These are phyloP conservation scores for Brachionus paranguensis DNA, from an alignment of 1,140 invertebrate genomes.

Conservation along the genomic window DNA sequence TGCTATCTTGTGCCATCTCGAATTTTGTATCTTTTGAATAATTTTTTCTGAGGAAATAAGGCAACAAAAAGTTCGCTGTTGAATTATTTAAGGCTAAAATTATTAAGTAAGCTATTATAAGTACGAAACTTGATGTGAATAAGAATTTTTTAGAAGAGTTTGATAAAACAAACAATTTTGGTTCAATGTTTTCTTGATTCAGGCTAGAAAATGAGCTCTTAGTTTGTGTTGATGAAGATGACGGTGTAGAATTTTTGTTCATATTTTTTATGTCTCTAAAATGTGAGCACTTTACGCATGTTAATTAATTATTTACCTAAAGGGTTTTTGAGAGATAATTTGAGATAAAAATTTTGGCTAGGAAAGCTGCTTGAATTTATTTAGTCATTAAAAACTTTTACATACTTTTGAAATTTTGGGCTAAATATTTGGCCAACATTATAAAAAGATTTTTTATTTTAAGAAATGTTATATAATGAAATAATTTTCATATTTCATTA, in stretches of 20 bases:
- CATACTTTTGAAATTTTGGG: slow-evolving; percentile 26
- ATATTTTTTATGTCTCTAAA: slow-evolving; percentile 4
- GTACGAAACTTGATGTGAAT: neutral
- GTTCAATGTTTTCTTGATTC: neutral
- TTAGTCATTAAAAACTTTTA: neutral
- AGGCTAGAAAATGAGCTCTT: neutral
- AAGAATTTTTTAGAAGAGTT: neutral
- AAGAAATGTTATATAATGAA: neutral
- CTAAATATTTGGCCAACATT: slow-evolving; percentile 6
- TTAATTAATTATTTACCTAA: neutral
- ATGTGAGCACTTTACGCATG: neutral
- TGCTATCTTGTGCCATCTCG: neutral
- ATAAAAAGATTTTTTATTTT: neutral
- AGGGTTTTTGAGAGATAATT: neutral
- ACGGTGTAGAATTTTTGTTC: slow-evolving; percentile 6
- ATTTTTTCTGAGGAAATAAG: neutral
- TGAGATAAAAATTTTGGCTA: neutral
- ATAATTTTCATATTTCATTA: neutral
- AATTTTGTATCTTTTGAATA: neutral
- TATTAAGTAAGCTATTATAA: neutral
- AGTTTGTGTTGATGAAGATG: neutral
- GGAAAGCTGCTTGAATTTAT: neutral
- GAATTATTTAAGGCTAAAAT: slow-evolving; percentile 25
- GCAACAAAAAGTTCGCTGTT: neutral
- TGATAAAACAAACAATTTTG: neutral